Base-by-base conservation (phyloP, 2,888 invertebrate genomes). In the Chelonus formosanus region DNA sequence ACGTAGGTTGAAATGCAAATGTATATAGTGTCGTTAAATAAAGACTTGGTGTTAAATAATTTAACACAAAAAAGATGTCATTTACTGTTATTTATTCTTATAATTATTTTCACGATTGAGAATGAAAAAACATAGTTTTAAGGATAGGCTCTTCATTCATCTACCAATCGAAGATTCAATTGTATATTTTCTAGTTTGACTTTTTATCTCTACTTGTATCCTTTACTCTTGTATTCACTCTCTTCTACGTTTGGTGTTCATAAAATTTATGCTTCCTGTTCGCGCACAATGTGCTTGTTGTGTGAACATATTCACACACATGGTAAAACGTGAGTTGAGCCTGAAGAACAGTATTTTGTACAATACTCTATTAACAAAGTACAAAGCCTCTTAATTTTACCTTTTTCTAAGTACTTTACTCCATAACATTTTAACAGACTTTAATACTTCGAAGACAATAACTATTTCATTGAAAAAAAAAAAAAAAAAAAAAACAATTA, bases 241-340 rank as follows among this genome's bases (percentile, higher is more conserved):
- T 52, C 54, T 67, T 60, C 77, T 77, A 75, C 78, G 80, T 81
- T 81, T 78, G 78, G 77, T 74, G 77, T 76, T 80, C 74, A 76
- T 74, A 70, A 80, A 81, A 81, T 82, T 82, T 81, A 82, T 80
- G 81, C 80, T 81, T 81, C 81, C 81, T 80, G 81, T 75, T 73
- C 71, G 71, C 67, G 71, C 70, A 71, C 74, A 76, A 74, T 73
- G 71, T 69, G 68, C 66, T 67, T 70, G 66, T 68, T 60, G 52
- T 43, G 52, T 43, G 32, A 36, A 36, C 5, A 8, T 47, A 52
- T 40, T 45, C 44, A 63, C 57, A 55, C 65, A 52, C 55, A 58
- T 52, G 50, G 47, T 43, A 52, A 53, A 65, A 59, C 57, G 57
- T 57, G 43, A 67, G 47, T 32, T 52, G 50, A 56, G 44, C 44